Evolutionary conservation across 2,888 invertebrate genomes (phyloP).

Genomic region (Hecatera dysodea): DNA sequence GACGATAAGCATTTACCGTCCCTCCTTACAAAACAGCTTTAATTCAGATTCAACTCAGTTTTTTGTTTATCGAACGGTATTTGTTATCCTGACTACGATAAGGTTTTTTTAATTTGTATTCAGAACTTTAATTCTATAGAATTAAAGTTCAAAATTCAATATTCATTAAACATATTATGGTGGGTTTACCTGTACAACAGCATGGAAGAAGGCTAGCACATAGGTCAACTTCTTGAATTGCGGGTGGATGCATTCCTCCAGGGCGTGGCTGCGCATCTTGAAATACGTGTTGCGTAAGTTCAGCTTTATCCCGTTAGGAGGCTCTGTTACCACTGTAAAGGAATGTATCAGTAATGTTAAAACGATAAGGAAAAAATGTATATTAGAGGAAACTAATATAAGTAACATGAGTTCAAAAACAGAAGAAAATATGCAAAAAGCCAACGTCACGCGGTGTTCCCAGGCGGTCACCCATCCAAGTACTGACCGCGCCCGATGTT

Average conservation of each 20-base stretch:
- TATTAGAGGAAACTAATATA: too few species aligned
- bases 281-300: slow-evolving; percentile 97
- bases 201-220: slow-evolving; percentile 98
- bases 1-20: too few species aligned
- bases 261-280: slow-evolving; percentile 94
- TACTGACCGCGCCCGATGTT: slow-evolving; percentile 84
- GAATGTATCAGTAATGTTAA: too few species aligned
- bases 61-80: too few species aligned
- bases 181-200: slow-evolving; percentile 94
- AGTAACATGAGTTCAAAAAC: too few species aligned
- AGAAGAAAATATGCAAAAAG: too few species aligned
- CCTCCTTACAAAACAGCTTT: too few species aligned
- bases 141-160: neutral
- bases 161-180: too few species aligned
- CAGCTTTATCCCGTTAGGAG: slow-evolving; percentile 97
- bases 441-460: slow-evolving; percentile 81
- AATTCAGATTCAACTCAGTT: too few species aligned
- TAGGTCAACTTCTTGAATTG: slow-evolving; percentile 96
- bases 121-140: neutral
- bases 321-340: slow-evolving; percentile 96
- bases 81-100: too few species aligned
- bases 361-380: too few species aligned
- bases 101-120: too few species aligned
- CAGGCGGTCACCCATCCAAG: slow-evolving; percentile 85
- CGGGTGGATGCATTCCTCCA: slow-evolving; percentile 94